These are phyloP conservation scores for Rousettus leschenaultii DNA, from an alignment of 2,113 vertebrate genomes.

Conservation along the genomic window DNA sequence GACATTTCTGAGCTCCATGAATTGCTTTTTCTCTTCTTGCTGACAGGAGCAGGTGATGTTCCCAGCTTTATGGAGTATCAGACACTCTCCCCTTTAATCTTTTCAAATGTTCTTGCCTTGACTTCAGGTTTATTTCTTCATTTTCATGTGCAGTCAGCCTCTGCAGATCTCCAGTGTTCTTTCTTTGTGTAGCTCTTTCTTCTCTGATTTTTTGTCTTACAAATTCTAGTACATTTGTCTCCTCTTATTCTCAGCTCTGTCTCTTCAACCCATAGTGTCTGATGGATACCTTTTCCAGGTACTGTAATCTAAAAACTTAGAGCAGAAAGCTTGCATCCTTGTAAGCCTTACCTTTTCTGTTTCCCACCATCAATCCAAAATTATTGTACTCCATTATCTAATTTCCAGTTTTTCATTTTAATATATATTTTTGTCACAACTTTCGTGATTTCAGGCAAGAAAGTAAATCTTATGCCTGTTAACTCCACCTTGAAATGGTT, in stretches of 20 bases:
- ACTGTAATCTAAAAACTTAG: neutral
- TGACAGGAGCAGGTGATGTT: neutral
- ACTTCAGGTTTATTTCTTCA: neutral
- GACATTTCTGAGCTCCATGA: neutral
- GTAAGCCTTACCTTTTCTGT: neutral
- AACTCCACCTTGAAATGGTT: neutral
- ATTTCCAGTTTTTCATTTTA: neutral
- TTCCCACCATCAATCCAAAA: neutral
- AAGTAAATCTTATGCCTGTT: neutral
- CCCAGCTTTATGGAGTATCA: neutral
- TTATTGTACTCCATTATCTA: neutral
- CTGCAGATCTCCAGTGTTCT: neutral
- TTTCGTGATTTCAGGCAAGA: neutral
- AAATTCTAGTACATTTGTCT: neutral
- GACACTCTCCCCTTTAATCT: neutral
- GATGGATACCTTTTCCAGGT: neutral
- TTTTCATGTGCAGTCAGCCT: neutral
- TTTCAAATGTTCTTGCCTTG: neutral
- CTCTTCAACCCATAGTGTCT: neutral
- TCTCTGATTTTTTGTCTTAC: neutral
- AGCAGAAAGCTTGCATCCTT: neutral
- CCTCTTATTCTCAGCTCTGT: neutral
- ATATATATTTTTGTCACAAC: neutral
- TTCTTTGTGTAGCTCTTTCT: neutral
- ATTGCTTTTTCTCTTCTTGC: neutral